A percentile compares a stretch with the other conserved stretches of the same genome.
These are phyloP conservation scores for Drepana arcuata DNA, from an alignment of 1,140 invertebrate genomes.

Conservation along the genomic window DNA sequence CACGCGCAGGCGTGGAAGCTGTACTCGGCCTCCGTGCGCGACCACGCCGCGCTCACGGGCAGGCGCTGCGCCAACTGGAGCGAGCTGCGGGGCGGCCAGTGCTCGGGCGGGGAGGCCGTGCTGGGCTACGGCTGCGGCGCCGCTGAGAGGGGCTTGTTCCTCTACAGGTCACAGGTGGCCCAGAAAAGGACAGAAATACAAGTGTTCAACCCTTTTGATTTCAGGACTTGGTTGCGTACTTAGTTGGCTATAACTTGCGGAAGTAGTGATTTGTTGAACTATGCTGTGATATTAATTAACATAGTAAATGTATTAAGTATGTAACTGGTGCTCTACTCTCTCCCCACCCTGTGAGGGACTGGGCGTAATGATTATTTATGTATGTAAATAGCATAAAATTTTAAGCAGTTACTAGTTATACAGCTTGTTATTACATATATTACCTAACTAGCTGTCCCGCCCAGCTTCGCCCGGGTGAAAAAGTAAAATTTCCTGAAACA, in stretches of 20 bases:
- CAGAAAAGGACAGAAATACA: slow-evolving; percentile 7
- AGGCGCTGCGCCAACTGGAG: slow-evolving; percentile 32
- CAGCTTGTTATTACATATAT: too few species aligned
- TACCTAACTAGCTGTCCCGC: too few species aligned
- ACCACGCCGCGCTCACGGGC: slow-evolving; percentile 23
- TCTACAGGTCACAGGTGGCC: slow-evolving; percentile 29
- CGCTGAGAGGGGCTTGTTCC: slow-evolving; percentile 29
- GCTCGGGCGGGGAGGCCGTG: slow-evolving; percentile 28
- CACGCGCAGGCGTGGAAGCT: slow-evolving; percentile 44
- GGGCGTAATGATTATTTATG: too few species aligned
- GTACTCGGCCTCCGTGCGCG: slow-evolving; percentile 31
- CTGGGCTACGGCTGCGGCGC: slow-evolving; percentile 34
- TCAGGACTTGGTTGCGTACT: slow-evolving; percentile 28
- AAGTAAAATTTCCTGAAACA: too few species aligned
- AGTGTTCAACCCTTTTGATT: slow-evolving; percentile 37
- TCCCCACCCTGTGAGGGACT: too few species aligned
- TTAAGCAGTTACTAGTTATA: too few species aligned
- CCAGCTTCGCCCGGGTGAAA: too few species aligned
- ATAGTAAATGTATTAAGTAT: background rate
- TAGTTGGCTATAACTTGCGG: too few species aligned
- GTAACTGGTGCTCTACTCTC: too few species aligned
- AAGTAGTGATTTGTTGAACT: too few species aligned
- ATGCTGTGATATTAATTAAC: slow-evolving; percentile 11
- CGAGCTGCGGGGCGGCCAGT: slow-evolving; percentile 24
- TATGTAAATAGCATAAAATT: background rate